Evolutionary conservation across 92 coral and sea anemone species (phyloP), one percentile per base, ranked within the genome.

Genomic region (Porites divaricata): DNA sequence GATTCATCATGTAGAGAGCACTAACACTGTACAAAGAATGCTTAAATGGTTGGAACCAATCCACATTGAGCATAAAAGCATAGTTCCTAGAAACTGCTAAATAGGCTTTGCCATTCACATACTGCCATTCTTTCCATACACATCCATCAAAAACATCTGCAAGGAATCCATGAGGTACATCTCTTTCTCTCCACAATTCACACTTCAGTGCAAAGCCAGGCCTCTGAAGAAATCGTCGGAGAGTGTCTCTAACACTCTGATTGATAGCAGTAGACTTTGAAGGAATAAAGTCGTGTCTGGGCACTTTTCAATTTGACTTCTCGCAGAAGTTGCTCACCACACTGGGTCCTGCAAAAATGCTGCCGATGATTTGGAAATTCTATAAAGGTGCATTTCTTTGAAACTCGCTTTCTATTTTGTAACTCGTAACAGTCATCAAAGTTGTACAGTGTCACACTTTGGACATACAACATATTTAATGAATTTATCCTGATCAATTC

Each of bases 41-140:
- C 54, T 89, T 83, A 74, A 88, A 86, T 51, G 95, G 93, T 68
- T 92, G 95, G 56, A 93, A 93, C 89, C 89, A 90, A 58, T 90
- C 94, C 11, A 92, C 87, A 64, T 86, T 82, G 14, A 82, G 67
- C 90, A 91, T 89, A 22, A 89, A 77, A 51, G 83, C 92, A 91
- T 84, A 91, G 68, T 91, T 91, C 56, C 82, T 66, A 12, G 86
- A 89, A 62, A 66, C 57, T 45, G 91, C 89, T 20, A 92, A 90
- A 79, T 62, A 92, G 21, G 78, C 88, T 49, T 74, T 75, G 4
- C 80, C 88, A 76, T 92, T 82, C 20, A 92, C 82, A 76, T 83
- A 72, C 73, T 88, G 91, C 84, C 78, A 89, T 25, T 91, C 96
- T 19, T 87, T 68, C 93, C 95, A 94, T 11, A 94, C 66, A 15